Base-by-base conservation (phyloP, 2,888 invertebrate genomes). In the Saturnia japonica region DNA sequence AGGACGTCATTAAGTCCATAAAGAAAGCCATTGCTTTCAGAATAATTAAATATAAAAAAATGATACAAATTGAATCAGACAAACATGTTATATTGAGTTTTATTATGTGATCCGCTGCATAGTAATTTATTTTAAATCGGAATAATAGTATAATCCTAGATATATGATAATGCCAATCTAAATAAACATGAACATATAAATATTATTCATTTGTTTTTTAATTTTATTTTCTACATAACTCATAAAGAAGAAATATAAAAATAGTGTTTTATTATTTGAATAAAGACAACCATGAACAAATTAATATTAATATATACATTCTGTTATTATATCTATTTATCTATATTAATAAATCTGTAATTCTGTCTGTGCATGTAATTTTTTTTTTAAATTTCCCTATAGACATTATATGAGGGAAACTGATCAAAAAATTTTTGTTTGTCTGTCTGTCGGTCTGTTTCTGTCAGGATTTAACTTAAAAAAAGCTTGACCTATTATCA, bases 121-220 rank as follows among this genome's bases (percentile, higher is more conserved):
- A 43, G 1, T 51, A 19, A 14, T 19, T n/a, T 9, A 51, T 51
- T n/a, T 7, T 16, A n/a, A n/a, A 51, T 51, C 1, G n/a, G 51
- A 51, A 51, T 51, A n/a, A n/a, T n/a, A 51, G n/a, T n/a, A 51
- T 51, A 51, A 51, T n/a, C n/a, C 54, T 11, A 54, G 54, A 54
- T 54, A 54, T 54, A 22, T 22, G 54, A 54, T 54, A 54, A 54
- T 51, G 3, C n/a, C 51, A 51, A 19, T 51, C n/a, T 51, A 51
- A 51, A 51, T 54, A 54, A 54, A 54, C 22, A 54, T 54, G 11
- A 54, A 54, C 22, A 9, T 54, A 22, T 22, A 22, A 54, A 54
- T 43, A 43, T 43, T 43, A 12, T 12, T 8, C 43, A 43, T 22
- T 47, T 47, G 47, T 47, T 19, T 16, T 9, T 60, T 14, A 12